Evolutionary conservation across 2,797 vertebrate species (phyloP).

Genomic region (Syngnathus acus): DNA sequence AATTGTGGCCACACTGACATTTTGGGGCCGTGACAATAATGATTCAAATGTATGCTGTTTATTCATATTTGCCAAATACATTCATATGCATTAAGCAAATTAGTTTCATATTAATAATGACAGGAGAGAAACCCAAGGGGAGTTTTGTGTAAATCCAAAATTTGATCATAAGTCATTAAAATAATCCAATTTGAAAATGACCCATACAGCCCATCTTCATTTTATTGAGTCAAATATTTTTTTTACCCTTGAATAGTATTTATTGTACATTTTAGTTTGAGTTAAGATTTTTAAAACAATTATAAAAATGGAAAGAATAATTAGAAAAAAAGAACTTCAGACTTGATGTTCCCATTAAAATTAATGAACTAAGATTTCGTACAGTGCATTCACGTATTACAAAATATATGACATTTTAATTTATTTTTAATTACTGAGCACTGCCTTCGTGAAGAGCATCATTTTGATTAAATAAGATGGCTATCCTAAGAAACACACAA

Average conservation of each 20-base stretch:
- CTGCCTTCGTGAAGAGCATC: background rate
- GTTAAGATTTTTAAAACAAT: background rate
- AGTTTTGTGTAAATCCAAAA: conserved; percentile 25
- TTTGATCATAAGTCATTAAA: background rate
- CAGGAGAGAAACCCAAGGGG: conserved; percentile 49
- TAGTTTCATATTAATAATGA: conserved; percentile 49
- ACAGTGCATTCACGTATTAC: background rate
- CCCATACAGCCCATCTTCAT: background rate
- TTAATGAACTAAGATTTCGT: background rate
- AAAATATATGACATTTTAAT: background rate
- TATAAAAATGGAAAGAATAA: background rate
- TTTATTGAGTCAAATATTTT: background rate
- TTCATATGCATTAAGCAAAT: conserved; percentile 54
- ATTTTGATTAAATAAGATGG: background rate
- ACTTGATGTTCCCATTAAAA: background rate
- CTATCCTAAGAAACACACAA: too few relatives aligned
- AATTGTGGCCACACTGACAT: conserved; percentile 53
- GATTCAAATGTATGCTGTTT: conserved; percentile 60
- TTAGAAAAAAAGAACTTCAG: background rate
- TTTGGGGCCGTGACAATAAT: conserved; percentile 54
- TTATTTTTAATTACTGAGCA: too few relatives aligned
- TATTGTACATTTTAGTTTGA: background rate
- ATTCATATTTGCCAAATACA: conserved; percentile 61
- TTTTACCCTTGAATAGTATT: background rate
- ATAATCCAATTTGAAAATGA: background rate